Evolutionary conservation across 2,888 invertebrate species (phyloP).

Genomic region (Anthophora plumipes): DNA sequence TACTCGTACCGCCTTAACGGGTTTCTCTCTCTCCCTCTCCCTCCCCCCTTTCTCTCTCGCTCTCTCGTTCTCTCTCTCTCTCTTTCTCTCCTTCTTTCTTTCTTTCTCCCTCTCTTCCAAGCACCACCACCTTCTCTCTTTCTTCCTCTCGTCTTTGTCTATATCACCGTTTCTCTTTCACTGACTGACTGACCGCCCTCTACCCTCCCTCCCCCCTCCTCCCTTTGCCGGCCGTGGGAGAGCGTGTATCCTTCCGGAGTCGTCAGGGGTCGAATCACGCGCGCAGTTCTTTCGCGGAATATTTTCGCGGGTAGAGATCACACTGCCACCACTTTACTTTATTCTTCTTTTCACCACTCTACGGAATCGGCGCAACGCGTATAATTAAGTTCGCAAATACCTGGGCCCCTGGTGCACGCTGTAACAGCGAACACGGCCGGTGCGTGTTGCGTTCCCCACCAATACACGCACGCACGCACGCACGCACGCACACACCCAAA

Average conservation of each 20-base stretch:
- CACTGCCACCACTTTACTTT: constrained; percentile 28
- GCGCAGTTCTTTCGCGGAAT: constrained; percentile 45
- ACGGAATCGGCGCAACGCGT: constrained; percentile 2
- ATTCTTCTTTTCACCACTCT: constrained; percentile 35
- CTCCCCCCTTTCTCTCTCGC: constrained; percentile 21
- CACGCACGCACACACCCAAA: too few species aligned
- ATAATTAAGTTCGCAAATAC: constrained; percentile 16
- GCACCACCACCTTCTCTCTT: constrained; percentile 17
- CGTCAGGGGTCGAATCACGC: constrained; percentile 59
- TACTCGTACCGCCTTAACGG: constrained; percentile 76
- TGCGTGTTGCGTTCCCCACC: constrained; percentile 12
- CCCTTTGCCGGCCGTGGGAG: constrained; percentile 37
- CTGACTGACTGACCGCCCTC: not conserved
- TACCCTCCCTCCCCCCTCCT: constrained; percentile 1
- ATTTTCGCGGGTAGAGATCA: constrained; percentile 32
- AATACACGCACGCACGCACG: too few species aligned
- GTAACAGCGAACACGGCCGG: not conserved
- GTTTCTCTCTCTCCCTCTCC: constrained; percentile 59
- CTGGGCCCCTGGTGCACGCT: constrained; percentile 14
- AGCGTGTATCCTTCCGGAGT: constrained; percentile 71
- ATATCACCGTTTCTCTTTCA: constrained; percentile 34
- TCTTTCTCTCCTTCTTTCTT: constrained; percentile 3
- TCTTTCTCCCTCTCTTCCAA: constrained; percentile 22
- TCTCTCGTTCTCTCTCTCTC: constrained; percentile 7
- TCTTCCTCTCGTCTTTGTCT: constrained; percentile 22